A percentile compares a stretch with the other conserved stretches of the same genome.
Evolutionary conservation across 2,113 vertebrate genomes (phyloP).

Genomic region (Scolopax mira): DNA sequence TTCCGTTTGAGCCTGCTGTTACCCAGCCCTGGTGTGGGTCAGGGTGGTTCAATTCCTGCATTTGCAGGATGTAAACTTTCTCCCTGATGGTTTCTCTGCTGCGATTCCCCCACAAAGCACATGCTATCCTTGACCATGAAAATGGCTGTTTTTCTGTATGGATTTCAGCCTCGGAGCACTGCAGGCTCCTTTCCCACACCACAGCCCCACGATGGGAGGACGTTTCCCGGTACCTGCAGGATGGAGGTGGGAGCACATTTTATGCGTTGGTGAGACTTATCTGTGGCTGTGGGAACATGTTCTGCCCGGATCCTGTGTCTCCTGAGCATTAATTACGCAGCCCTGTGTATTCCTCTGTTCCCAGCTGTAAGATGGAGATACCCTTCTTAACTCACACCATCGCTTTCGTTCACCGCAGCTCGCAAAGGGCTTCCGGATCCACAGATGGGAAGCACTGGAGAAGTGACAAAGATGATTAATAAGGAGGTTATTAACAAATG

Average conservation of each 20-base stretch:
- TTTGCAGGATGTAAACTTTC: constrained; percentile 7
- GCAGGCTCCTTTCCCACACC: not conserved
- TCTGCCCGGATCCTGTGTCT: not conserved
- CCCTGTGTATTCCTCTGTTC: not conserved
- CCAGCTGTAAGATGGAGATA: not conserved
- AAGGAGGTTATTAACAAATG: constrained; percentile 9
- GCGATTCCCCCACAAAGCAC: not conserved
- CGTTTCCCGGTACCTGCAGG: rapidly evolving
- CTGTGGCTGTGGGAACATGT: not conserved
- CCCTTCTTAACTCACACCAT: not conserved
- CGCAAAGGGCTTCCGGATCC: not conserved
- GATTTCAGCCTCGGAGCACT: not conserved
- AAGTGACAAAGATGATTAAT: constrained; percentile 43
- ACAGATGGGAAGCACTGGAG: not conserved
- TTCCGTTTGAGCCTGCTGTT: rapidly evolving
- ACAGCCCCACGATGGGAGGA: rapidly evolving
- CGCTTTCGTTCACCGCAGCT: not conserved
- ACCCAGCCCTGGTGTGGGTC: not conserved
- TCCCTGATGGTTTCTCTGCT: not conserved
- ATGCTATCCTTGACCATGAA: not conserved
- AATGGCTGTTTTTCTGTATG: not conserved
- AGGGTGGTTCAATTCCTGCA: not conserved
- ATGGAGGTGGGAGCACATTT: not conserved
- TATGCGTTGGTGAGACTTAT: not conserved
- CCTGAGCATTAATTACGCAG: not conserved